A percentile compares a stretch with the other conserved stretches of the same genome.
Conservation (phyloP, 2,113 vertebrate species). For the Nothocercus nigrocapillus region DNA sequence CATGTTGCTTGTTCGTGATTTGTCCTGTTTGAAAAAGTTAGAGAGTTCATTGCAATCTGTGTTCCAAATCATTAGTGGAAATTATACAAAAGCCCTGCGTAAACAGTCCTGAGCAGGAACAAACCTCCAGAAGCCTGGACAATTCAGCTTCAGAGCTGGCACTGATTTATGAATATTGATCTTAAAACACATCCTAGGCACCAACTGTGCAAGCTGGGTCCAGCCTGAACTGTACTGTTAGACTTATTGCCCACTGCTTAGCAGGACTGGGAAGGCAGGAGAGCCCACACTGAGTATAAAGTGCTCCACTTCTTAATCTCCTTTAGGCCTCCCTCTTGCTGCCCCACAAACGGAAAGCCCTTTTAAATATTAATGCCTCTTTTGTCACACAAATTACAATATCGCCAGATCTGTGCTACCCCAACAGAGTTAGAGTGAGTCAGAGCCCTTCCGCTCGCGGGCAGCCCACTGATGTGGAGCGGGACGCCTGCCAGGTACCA, state of each 20-base stretch:
- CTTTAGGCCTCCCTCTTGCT: neutral
- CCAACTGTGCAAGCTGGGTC: neutral
- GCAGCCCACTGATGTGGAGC: conserved; percentile 2
- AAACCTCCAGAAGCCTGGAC: conserved; percentile 18
- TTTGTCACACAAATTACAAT: neutral
- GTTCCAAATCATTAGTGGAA: neutral
- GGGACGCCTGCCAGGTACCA: conserved; percentile 19
- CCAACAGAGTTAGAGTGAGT: neutral
- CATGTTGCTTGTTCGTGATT: neutral
- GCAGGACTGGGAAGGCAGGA: neutral
- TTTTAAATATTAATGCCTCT: neutral
- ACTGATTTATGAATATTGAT: neutral
- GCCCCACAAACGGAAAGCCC: neutral
- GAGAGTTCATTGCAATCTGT: neutral
- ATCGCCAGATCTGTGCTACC: neutral
- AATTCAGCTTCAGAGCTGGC: neutral
- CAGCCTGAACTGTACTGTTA: neutral
- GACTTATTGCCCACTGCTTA: neutral
- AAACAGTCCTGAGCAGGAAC: neutral
- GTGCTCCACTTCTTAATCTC: neutral
- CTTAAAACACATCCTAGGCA: neutral
- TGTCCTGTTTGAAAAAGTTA: neutral
- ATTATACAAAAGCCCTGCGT: neutral
- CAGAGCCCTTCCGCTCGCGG: neutral
- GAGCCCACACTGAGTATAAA: neutral